Evolutionary conservation across 2,888 invertebrate genomes (phyloP).

Genomic region (Hydroisotoma schaefferi): DNA sequence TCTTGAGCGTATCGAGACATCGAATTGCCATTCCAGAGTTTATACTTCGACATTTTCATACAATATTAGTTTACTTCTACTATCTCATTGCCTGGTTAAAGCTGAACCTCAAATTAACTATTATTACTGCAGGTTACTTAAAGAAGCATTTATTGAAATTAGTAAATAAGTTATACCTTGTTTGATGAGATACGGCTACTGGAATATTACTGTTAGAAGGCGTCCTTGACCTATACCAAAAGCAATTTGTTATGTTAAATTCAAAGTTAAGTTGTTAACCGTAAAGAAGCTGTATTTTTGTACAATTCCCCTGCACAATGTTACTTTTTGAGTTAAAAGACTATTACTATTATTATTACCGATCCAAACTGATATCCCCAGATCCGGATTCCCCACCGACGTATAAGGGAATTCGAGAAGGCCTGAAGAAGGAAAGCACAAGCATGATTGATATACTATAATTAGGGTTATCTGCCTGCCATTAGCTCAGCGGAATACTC

Average conservation of each 20-base stretch:
- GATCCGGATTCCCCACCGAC: conserved; percentile 43
- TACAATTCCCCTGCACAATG: not conserved
- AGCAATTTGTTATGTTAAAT: not conserved
- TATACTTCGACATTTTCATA: no score
- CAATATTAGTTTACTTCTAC: no score
- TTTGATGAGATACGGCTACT: conserved; percentile 41
- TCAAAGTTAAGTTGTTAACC: not conserved
- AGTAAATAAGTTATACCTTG: conserved; percentile 25
- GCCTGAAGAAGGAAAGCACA: conserved; percentile 17
- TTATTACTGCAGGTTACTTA: no score
- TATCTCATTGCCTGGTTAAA: not conserved
- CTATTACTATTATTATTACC: conserved; percentile 22
- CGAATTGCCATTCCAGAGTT: no score
- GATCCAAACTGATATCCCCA: conserved; percentile 35
- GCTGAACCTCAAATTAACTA: no score
- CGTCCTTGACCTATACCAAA: conserved; percentile 42
- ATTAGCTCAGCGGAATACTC: no score
- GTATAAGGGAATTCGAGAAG: conserved; percentile 46
- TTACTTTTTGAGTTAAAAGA: not conserved
- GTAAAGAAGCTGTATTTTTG: not conserved
- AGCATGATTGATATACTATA: no score
- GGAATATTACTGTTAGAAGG: conserved; percentile 48
- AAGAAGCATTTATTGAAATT: no score
- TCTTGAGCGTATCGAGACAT: no score
- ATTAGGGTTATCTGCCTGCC: not conserved